Conservation (phyloP, 2,888 invertebrate species). For the Nycteola revayana region DNA sequence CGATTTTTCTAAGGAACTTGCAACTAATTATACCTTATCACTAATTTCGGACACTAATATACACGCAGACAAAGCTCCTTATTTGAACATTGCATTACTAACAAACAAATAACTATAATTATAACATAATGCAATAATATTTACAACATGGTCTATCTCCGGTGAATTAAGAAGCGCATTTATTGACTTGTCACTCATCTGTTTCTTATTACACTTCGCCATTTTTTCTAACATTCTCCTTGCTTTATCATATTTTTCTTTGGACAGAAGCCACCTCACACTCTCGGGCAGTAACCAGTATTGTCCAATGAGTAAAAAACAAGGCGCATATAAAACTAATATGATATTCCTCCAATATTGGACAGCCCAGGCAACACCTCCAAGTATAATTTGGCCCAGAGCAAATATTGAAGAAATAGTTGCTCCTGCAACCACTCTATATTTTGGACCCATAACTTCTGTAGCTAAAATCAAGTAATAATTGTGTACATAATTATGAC, state of each 20-base stretch:
- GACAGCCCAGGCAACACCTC: conserved; percentile 84
- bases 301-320: conserved; percentile 84
- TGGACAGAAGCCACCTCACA: conserved; percentile 88
- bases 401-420: conserved; percentile 87
- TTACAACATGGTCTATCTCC: conserved; percentile 2
- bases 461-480: conserved; percentile 83
- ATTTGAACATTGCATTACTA: no score
- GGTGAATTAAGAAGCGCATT: conserved; percentile 65
- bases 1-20: no score
- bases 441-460: conserved; percentile 88
- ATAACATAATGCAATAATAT: no score
- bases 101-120: no score
- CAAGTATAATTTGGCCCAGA: conserved; percentile 86
- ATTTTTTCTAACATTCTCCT: conserved; percentile 82
- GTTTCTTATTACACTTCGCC: conserved; percentile 82
- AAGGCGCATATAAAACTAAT: conserved; percentile 85
- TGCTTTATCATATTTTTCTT: conserved; percentile 83
- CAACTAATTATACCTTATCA: no score
- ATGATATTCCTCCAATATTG: conserved; percentile 86
- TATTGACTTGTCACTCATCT: conserved; percentile 79
- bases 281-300: conserved; percentile 86
- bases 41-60: no score
- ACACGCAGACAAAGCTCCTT: no score
- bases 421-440: conserved; percentile 86
- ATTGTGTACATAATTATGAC: no score